Evolutionary conservation across 1,140 invertebrate genomes (phyloP).

Genomic region (Teleopsis dalmanni): DNA sequence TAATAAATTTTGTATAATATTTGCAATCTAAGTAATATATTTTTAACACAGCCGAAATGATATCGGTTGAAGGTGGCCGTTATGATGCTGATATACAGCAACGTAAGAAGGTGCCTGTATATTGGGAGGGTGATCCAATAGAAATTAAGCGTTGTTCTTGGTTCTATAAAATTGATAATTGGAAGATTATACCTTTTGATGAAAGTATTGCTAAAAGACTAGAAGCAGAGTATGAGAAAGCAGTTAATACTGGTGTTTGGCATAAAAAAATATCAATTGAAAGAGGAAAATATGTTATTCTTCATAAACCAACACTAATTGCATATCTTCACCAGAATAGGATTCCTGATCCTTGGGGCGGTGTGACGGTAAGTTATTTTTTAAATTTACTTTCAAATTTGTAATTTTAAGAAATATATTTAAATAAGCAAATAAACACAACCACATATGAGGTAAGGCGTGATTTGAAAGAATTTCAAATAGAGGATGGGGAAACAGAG

Average conservation of each 20-base stretch:
- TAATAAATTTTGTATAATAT: background rate
- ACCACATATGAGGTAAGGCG: conserved; percentile 75
- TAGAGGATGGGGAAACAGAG: conserved; percentile 76
- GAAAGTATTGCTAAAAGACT: conserved; percentile 70
- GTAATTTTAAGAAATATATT: background rate
- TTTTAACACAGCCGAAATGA: conserved; percentile 37
- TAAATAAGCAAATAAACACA: conserved; percentile 50
- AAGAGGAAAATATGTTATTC: conserved; percentile 75
- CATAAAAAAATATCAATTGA: conserved; percentile 69
- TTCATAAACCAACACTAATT: conserved; percentile 77
- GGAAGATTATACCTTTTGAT: conserved; percentile 76
- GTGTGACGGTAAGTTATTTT: conserved; percentile 42
- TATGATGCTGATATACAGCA: conserved; percentile 81
- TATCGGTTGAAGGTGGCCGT: conserved; percentile 80
- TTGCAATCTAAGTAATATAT: background rate
- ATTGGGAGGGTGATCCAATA: conserved; percentile 70
- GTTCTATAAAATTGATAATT: conserved; percentile 83
- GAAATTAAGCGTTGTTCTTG: conserved; percentile 85
- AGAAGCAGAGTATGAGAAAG: conserved; percentile 72
- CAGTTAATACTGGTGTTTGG: conserved; percentile 66
- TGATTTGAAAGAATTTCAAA: conserved; percentile 73
- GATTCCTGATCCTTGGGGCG: conserved; percentile 67
- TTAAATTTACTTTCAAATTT: background rate
- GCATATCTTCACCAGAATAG: conserved; percentile 64
- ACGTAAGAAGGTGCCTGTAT: conserved; percentile 67